phyloP scores from a whole-genome alignment of 2,888 invertebrate genomes.

The Lasioglossum leucozonium region DNA sequence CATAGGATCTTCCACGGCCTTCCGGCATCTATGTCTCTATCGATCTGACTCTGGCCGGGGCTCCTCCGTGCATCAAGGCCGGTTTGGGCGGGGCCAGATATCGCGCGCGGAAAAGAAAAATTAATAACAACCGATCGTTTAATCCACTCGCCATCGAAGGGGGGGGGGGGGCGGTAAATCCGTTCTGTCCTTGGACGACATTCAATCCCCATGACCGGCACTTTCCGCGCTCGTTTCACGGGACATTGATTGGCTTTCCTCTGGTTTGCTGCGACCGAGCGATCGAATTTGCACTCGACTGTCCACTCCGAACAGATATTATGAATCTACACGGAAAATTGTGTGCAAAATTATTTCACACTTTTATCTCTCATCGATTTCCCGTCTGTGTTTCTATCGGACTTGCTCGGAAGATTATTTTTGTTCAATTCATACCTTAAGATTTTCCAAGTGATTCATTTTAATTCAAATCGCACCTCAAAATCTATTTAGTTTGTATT shows the following conservation, averaged over 20 bases:
- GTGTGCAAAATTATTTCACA: not conserved
- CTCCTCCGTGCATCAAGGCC: conserved; percentile 46
- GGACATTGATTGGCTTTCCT: not conserved
- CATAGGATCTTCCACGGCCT: conserved; percentile 66
- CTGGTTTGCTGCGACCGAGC: not conserved
- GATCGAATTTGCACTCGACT: not conserved
- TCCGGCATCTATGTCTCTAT: conserved; percentile 69
- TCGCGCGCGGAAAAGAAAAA: conserved; percentile 51
- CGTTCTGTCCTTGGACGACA: not conserved
- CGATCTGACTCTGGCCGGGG: conserved; percentile 64
- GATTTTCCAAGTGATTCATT: not conserved
- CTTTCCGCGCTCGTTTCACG: not conserved
- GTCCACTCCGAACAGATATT: not conserved
- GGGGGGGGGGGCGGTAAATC: not conserved
- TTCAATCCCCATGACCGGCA: not conserved
- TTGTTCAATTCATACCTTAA: not conserved
- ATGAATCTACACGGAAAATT: not conserved
- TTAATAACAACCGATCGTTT: conserved; percentile 49
- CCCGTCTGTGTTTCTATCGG: not conserved
- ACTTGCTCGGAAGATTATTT: not conserved
- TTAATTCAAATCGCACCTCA: not conserved
- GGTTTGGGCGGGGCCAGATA: conserved; percentile 64
- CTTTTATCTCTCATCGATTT: not conserved
- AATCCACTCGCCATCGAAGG: not conserved
- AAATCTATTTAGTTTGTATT: too few species aligned